These are phyloP conservation scores for Saguinus oedipus DNA, from an alignment of 2,797 vertebrate genomes.

Conservation along the genomic window DNA sequence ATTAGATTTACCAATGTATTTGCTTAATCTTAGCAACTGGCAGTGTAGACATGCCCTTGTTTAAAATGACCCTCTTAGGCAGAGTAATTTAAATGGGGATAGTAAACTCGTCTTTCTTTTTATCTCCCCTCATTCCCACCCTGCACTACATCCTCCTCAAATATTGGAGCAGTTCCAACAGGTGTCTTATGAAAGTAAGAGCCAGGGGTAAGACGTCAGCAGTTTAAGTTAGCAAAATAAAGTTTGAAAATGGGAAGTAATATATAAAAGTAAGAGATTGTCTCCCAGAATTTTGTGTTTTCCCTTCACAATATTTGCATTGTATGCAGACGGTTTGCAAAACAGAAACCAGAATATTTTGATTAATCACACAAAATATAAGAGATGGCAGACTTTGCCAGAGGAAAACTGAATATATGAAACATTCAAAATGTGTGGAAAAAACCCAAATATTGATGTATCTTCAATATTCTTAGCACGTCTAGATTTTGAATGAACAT, in stretches of 20 bases:
- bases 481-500: conserved; percentile 77
- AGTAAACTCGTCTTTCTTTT: not conserved
- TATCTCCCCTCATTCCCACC: not conserved
- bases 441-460: conserved; percentile 72
- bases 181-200: not conserved
- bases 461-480: conserved; percentile 78
- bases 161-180: not conserved
- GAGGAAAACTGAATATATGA: conserved; percentile 73
- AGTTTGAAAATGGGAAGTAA: conserved; percentile 68
- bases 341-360: conserved; percentile 74
- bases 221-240: conserved; percentile 67
- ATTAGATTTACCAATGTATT: not conserved
- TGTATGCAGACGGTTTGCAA: conserved; percentile 69
- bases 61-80: not conserved
- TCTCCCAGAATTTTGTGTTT: conserved; percentile 53
- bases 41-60: not conserved
- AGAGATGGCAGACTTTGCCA: conserved; percentile 59
- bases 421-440: conserved; percentile 63
- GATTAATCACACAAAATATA: conserved; percentile 73
- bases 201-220: conserved; percentile 19
- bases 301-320: conserved; percentile 72
- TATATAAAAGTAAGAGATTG: conserved; percentile 52
- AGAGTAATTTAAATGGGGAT: not conserved
- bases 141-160: not conserved
- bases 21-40: not conserved